These are phyloP conservation scores for Acrobasis consociella DNA, from an alignment of 2,888 invertebrate genomes.

Conservation along the genomic window DNA sequence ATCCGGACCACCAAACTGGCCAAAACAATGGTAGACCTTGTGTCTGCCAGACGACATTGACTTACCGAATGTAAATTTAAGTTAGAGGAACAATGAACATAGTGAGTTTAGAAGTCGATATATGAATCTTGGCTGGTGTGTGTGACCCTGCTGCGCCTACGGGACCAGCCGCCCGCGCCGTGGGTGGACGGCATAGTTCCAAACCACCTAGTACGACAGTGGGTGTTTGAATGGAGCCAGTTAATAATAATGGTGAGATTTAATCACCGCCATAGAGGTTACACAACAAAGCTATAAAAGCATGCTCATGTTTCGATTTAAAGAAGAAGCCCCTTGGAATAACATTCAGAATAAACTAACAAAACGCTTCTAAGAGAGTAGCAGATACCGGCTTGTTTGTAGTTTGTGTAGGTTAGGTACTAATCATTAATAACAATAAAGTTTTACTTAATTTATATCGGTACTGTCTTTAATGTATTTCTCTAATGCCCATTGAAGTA, in stretches of 20 bases:
- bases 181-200: conserved; percentile 82
- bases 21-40: conserved; percentile 78
- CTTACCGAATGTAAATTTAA: conserved; percentile 75
- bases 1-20: conserved; percentile 71
- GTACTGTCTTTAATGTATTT: neutral
- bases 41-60: conserved; percentile 72
- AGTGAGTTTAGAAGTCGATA: conserved; percentile 72
- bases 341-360: conserved; percentile 63
- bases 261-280: conserved; percentile 80
- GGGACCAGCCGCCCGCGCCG: conserved; percentile 66
- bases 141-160: conserved; percentile 82
- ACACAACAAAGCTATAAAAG: conserved; percentile 74
- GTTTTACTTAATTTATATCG: neutral
- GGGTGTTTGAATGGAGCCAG: conserved; percentile 82
- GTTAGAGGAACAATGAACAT: conserved; percentile 74
- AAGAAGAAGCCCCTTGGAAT: conserved; percentile 63
- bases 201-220: conserved; percentile 77
- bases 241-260: conserved; percentile 83
- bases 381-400: conserved; percentile 52
- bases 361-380: conserved; percentile 58
- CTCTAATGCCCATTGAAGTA: neutral
- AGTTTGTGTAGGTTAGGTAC: conserved; percentile 53
- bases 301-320: conserved; percentile 69
- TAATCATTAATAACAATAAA: conserved; percentile 65
- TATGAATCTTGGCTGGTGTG: conserved; percentile 72